Base-by-base conservation (phyloP, 2,888 invertebrate species). In the Calameuta pallipes region DNA sequence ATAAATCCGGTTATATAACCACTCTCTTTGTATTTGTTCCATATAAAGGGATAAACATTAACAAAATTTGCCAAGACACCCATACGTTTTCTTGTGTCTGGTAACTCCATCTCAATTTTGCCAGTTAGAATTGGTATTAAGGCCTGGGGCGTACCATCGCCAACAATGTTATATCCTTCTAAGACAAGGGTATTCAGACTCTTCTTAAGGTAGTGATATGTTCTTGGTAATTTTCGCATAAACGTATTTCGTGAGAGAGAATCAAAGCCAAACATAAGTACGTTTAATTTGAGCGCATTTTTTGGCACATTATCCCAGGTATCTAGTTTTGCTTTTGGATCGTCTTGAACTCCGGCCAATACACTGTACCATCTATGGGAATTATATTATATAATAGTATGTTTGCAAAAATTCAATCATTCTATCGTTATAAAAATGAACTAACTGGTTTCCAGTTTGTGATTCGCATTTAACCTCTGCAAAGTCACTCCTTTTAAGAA, bases 111-210 rank as follows among this genome's bases (percentile, higher is more conserved):
- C 90, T 98, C 98, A 0, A 94, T 95, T 88, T 94, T 94, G 4
- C 98, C 98, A 0, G 98, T 97, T 1, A 98, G 92, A 80, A 98
- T 95, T 0, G 98, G 98, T 83, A 97, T 96, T 56, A 98, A 90
- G 0, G 98, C 97, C 76, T 96, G 97, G 0, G 97, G 96, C 0
- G 97, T 97, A 0, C 97, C 97, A 89, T 97, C 97, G 0, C 97
- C 97, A 0, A 97, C 94, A 84, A 97, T 97, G 87, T 97, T 97
- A 88, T 93, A 96, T 87, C 96, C 96, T 85, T 96, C 93, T 15
- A 98, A 90, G 13, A 96, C 92, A 36, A 94, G 92, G 2, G 94
- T 94, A 11, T 93, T 92, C 75, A 97, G 89, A 30, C 93, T 92
- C 41, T 95, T 92, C 0, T 93, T 94, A 75, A 97, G 89, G 89